These are phyloP conservation scores for Pterocles burchelli DNA, from an alignment of 2,113 vertebrate species.

Conservation along the genomic window DNA sequence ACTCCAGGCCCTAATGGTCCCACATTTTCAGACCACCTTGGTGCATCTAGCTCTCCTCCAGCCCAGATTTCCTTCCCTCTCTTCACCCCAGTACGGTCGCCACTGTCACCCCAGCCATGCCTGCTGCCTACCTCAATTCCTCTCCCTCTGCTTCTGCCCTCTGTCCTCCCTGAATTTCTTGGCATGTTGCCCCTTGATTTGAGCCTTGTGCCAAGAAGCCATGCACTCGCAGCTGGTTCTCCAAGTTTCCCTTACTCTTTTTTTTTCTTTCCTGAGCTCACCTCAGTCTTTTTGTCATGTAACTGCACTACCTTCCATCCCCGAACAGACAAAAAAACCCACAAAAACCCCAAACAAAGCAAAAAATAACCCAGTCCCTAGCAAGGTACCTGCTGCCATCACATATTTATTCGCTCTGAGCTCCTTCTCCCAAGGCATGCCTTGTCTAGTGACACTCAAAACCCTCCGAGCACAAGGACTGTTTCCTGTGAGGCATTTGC, in stretches of 20 bases:
- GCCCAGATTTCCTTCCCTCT: background rate
- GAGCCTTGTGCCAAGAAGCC: background rate
- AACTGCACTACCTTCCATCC: background rate
- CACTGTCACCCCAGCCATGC: background rate
- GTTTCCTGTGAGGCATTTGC: background rate
- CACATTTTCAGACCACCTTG: background rate
- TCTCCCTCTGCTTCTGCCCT: background rate
- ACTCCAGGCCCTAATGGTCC: background rate
- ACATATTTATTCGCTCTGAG: background rate
- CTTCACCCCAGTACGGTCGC: fast-evolving
- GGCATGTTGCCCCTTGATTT: background rate
- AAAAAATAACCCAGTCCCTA: background rate
- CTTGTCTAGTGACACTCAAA: background rate
- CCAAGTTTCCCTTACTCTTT: background rate
- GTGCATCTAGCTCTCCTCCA: background rate
- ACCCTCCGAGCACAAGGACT: background rate
- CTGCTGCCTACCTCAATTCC: background rate
- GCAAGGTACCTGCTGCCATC: background rate
- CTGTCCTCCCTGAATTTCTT: background rate
- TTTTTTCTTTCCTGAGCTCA: background rate
- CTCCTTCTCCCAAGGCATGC: background rate
- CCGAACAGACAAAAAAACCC: background rate
- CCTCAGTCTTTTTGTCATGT: background rate
- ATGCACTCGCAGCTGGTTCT: background rate
- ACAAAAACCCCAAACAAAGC: background rate